Evolutionary conservation across 2,797 vertebrate genomes (phyloP), one percentile per base, ranked within the genome.

Genomic region (Enteromius viviparus): DNA sequence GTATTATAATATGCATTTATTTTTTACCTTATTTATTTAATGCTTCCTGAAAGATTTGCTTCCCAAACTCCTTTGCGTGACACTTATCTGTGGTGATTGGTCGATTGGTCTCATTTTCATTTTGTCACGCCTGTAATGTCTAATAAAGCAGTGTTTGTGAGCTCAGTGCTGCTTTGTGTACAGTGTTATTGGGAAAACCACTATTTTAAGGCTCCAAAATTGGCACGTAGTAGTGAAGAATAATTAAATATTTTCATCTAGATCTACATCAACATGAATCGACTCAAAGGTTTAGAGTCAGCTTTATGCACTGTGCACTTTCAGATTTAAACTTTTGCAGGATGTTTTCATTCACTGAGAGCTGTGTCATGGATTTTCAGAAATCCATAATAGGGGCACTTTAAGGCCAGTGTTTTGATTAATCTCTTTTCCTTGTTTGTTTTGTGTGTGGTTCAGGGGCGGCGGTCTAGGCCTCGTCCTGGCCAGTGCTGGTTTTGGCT

Each of bases 401-500:
- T n/a, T 51, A 21, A 6, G 2, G 9, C 55, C 10, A 23, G 10
- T 60, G n/a, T 60, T 60, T 60, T 60, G n/a, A 60, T 12, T 5
- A 23, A 60, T 60, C 10, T 60, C 11, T 26, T 60, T 15, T 17
- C 19, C 29, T 21, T 32, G 5, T 53, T 64, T 15, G 11, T 68
- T 7, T 29, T 82, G 15, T 80, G 42, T 66, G 34, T 21, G 64
- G 40, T 23, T 2, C 76, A 98, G 98, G 95, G 96, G 97, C 0
- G 97, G 97, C 0, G 97, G 97, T 29, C 90, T 99, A 84, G 98
- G 98, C 23, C 93, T 99, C 78, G 97, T 98, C 15, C 93, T 98
- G 81, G 98, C 97, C 88, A 98, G 98, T 0, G 98, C 98, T 0
- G 97, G 98, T 62, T 99, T 99, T 0, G 98, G 98, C 75, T 97